Evolutionary conservation across 2,888 invertebrate genomes (phyloP), one percentile per base, ranked within the genome.

Genomic region (Chaetogeoica ovagalla): DNA sequence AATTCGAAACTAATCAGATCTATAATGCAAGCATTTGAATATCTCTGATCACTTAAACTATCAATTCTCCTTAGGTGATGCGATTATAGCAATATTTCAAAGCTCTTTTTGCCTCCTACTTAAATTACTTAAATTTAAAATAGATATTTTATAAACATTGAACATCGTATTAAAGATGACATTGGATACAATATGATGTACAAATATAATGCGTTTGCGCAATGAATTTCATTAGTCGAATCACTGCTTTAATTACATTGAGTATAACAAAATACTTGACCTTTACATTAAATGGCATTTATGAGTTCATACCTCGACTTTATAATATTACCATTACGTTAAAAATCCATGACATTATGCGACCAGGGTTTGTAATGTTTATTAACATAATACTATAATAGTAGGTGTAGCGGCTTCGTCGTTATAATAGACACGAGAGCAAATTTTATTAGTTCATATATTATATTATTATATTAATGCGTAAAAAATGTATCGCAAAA

Each of bases 201-300:
- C 11, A 71, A 59, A 19, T 59, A 39, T 59, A 52, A 62, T 52
- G 48, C n/a, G 2, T 48, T 23, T n/a, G 21, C n/a, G n/a, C 48
- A 30, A 30, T 62, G 48, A 52, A 52, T 62, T 73, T 62, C 30
- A 73, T 73, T 62, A 62, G 48, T 62, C n/a, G 30, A n/a, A 30
- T 15, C 15, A n/a, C 52, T 62, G 72, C 62, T 73, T 73, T 73
- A 73, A 73, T 73, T 73, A 73, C 72, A 73, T 48, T 30, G 48
- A 48, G 30, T 55, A 73, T 19, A 52, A 48, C 48, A n/a, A 62
- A 62, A 73, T 62, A 73, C 62, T 62, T 73, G 62, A 73, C 72
- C 72, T 73, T 73, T 73, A n/a, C 43, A 62, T 69, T 62, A 73
- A 73, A 62, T 73, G 72, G 43, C 72, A 73, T 73, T 62, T 73